A percentile compares a stretch with the other conserved stretches of the same genome.
phyloP scores from a whole-genome alignment of 1,140 invertebrate genomes.

The Ips nitidus region DNA sequence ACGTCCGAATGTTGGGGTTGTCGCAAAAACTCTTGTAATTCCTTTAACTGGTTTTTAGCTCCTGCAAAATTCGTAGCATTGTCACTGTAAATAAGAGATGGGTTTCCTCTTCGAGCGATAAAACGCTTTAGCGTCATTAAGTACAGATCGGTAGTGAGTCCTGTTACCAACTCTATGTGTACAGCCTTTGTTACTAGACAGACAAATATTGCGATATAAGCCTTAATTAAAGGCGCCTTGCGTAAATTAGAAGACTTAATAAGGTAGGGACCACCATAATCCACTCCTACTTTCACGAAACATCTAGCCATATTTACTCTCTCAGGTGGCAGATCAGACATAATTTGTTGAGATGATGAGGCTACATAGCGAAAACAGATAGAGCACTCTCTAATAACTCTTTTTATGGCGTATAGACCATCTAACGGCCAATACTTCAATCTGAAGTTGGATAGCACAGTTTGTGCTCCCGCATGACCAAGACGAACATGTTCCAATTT shows the following conservation, averaged over 20 bases:
- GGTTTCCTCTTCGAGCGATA: constrained; percentile 40
- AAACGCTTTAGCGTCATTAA: constrained; percentile 46
- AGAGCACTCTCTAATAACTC: constrained; percentile 3
- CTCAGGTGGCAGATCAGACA: constrained; percentile 34
- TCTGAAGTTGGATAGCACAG: constrained; percentile 6
- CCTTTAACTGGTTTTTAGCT: constrained; percentile 31
- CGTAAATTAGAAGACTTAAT: constrained; percentile 21
- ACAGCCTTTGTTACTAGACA: constrained; percentile 48
- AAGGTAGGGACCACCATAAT: constrained; percentile 43
- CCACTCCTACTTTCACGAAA: constrained; percentile 40
- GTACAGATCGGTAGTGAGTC: constrained; percentile 44
- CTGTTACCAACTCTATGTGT: constrained; percentile 45
- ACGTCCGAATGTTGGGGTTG: neutral
- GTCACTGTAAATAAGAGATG: constrained; percentile 40
- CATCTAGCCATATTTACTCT: constrained; percentile 31
- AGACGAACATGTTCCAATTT: constrained; percentile 3
- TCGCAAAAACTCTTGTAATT: constrained; percentile 6
- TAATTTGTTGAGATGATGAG: constrained; percentile 15
- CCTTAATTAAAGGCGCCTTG: constrained; percentile 10
- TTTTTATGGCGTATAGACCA: neutral
- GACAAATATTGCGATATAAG: constrained; percentile 42
- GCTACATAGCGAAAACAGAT: constrained; percentile 12
- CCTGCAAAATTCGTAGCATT: constrained; percentile 48
- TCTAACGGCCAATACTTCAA: constrained; percentile 2
- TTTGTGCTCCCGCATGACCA: too few relatives aligned